Evolutionary conservation across 2,113 vertebrate species (phyloP), one percentile per base, ranked within the genome.

Genomic region (Apteryx mantelli): DNA sequence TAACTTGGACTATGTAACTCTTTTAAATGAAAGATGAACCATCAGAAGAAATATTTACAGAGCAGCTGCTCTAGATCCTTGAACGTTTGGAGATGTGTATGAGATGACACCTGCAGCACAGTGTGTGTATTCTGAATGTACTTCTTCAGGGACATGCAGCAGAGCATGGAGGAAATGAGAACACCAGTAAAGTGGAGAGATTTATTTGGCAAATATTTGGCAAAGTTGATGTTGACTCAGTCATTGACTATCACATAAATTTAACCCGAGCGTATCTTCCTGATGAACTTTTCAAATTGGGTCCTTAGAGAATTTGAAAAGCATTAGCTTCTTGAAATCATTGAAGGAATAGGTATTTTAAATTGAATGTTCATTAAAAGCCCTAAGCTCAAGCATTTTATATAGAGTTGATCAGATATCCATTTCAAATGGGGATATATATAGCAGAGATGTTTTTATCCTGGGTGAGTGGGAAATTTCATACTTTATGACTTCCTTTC

Each of bases 291-390:
- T 52, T 83, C 2, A 9, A 56, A 84, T 75, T 30, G 6, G 53
- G 19, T 74, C 79, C 48, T 77, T 80, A 38, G 50, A 90, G 50
- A 95, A 50, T 30, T 61, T 95, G 76, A 88, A 88, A 88, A 94
- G 60, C 46, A 88, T 88, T 90, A 91, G 52, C 24, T 77, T 78
- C 68, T 83, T 88, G 53, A 91, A 88, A 81, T 24, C 13, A 63
- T 81, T 80, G 22, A 71, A 64, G 12, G 3, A 46, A 53, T 75
- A 88, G 1, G 0, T 68, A 78, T 78, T 88, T 90, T 68, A 75
- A 90, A 91, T 25, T n/a, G 28, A 64, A 88, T 22, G 34, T 20
- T 88, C 24, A 86, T 83, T 90, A 81, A 88, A 88, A 88, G 40
- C 18, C 21, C 17, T 0, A 1, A 74, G 13, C 60, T 73, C 48